Evolutionary conservation across 2,888 invertebrate genomes (phyloP).

Genomic region (Rambutsinella grinnellia): DNA sequence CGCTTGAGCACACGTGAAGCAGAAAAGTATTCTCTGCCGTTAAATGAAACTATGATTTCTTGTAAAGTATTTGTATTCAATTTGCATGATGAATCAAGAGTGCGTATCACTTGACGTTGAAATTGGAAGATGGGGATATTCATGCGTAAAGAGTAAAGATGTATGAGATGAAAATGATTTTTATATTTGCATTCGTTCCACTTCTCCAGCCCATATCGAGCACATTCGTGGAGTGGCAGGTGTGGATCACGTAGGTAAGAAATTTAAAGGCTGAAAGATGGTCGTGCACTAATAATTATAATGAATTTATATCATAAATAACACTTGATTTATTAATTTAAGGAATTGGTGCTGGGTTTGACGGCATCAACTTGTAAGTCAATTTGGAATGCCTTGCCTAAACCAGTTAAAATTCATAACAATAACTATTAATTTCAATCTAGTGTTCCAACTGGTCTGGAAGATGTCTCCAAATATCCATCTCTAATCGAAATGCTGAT

Average conservation of each 20-base stretch:
- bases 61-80: background rate
- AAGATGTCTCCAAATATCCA: constrained; percentile 88
- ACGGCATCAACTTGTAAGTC: constrained; percentile 91
- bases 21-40: no score
- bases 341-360: constrained; percentile 87
- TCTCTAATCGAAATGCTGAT: constrained; percentile 83
- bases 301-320: no score
- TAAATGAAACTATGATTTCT: background rate
- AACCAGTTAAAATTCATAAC: background rate
- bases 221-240: constrained; percentile 86
- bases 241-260: constrained; percentile 87
- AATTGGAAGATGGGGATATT: no score
- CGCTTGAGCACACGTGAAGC: no score
- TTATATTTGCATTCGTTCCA: background rate
- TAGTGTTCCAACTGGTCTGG: constrained; percentile 83
- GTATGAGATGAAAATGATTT: background rate
- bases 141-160: no score
- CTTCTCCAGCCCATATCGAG: constrained; percentile 80
- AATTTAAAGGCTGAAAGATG: no score
- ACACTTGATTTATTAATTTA: no score
- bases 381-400: constrained; percentile 13
- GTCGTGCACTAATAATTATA: no score
- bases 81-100: background rate
- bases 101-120: no score
- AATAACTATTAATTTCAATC: constrained; percentile 40